Evolutionary conservation across 2,888 invertebrate species (phyloP), one percentile per base, ranked within the genome.

Genomic region (Aphidius colemani): DNA sequence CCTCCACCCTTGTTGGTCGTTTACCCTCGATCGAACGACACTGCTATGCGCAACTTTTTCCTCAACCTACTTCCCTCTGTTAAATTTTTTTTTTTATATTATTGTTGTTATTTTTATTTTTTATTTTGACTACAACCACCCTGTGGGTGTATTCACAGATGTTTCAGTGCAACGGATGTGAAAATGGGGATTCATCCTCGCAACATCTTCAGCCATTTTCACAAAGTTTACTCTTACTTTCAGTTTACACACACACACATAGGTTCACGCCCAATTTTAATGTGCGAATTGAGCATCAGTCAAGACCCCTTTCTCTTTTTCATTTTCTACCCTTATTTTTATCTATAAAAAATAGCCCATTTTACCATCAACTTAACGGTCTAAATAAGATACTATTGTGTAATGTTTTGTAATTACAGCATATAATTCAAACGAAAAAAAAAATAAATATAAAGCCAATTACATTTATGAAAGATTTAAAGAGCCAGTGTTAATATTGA

Each of bases 21-120:
- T 69, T 64, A 69, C 64, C 64, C 60, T 57, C 64, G 64, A 57
- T 64, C 49, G 61, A 60, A 61, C 57, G 61, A 61, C 61, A 49
- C 51, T 63, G 59, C 62, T 53, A 66, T 62, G 30, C 30, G 30
- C 30, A 30, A 30, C 30, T 30, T 30, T 30, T 30, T 56, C 3
- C 30, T 30, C 30, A 2, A 30, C 30, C 30, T 30, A 30, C 30
- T 3, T n/a, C 30, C 30, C 30, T 30, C 30, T 30, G 30, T 30
- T 30, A 30, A 30, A 30, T 30, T 30, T 30, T 30, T 4, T 30
- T 13, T 30, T 30, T 30, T 30, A 3, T 30, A 18, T 18, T 18
- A 3, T 30, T 30, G 4, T 30, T 30, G 30, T 30, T 30, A 4
- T 30, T 30, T 1, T 30, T 30, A 30, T 30, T 30, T 59, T 49